Evolutionary conservation across 2,113 vertebrate species (phyloP), one percentile per base, ranked within the genome.

Genomic region (Mormyrus iriodes): DNA sequence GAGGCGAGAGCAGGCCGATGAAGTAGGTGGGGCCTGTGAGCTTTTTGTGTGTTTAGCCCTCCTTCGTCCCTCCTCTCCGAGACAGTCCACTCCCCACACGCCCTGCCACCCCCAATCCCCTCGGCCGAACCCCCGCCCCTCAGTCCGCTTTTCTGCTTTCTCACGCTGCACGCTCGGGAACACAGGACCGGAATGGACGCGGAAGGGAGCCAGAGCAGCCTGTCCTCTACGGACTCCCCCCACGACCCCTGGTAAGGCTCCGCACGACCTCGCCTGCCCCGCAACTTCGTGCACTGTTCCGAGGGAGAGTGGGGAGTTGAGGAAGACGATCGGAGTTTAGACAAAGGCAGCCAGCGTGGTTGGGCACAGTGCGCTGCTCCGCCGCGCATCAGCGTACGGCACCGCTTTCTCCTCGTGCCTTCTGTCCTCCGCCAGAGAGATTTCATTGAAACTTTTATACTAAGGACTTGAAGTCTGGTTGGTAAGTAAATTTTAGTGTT

Each of bases 201-300:
- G 94, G 98, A 98, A 96, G 97, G 97, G 95, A 97, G 97, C 96
- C 98, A 97, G 96, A 97, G 95, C 94, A 97, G 96, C 95, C 96
- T 97, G 96, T 97, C 97, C 96, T 95, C 96, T 93, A 94, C 97
- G 95, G 98, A 98, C 96, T 98, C 98, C 92, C 97, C 97, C 88
- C 98, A 98, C 96, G 98, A 98, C 93, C 98, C 98, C 94, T 98
- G 98, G 98, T 99, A 97, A 95, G 88, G 89, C 39, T 61, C 89
- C 61, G 24, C 69, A 31, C 76, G 48, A 46, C 84, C 84, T 88
- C 48, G 85, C 44, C 46, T 90, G 44, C 51, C 27, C 31, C 49
- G 31, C 44, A 65, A 39, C 85, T 53, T 42, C 88, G 89, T 83
- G 49, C 19, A 5, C 83, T 88, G 88, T 85, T 90, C 87, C 88